These are phyloP conservation scores for Danio albolineatus DNA, from an alignment of 2,797 vertebrate genomes.

Conservation along the genomic window DNA sequence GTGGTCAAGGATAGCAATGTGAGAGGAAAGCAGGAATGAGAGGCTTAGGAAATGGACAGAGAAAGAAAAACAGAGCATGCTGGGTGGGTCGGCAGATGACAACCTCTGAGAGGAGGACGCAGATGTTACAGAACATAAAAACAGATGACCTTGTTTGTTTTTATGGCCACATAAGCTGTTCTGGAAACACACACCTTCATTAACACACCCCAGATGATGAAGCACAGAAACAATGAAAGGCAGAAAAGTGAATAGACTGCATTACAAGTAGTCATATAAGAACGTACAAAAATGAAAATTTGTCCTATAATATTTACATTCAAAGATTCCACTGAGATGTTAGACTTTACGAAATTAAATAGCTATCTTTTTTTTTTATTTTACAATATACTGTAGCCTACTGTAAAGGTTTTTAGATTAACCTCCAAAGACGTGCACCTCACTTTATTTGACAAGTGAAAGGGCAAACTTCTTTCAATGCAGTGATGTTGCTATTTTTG, in stretches of 20 bases:
- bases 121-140: constrained; percentile 20
- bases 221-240: constrained; percentile 26
- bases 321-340: too few relatives aligned
- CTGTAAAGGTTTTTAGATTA: too few relatives aligned
- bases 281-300: too few relatives aligned
- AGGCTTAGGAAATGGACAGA: constrained; percentile 10
- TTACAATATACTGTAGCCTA: too few relatives aligned
- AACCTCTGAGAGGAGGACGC: constrained; percentile 23
- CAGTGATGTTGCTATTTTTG: too few relatives aligned
- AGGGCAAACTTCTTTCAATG: too few relatives aligned
- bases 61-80: constrained; percentile 9
- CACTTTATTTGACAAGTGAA: too few relatives aligned
- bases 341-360: too few relatives aligned
- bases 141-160: constrained; percentile 14
- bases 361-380: too few relatives aligned
- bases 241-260: not conserved
- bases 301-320: too few relatives aligned
- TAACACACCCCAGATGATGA: constrained; percentile 27
- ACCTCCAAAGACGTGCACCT: too few relatives aligned
- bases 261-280: too few relatives aligned
- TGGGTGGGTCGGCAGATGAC: constrained; percentile 5
- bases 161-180: constrained; percentile 32
- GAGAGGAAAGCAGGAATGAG: constrained; percentile 36
- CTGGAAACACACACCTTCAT: constrained; percentile 13
- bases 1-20: constrained; percentile 5